A percentile compares a stretch with the other conserved stretches of the same genome.
Evolutionary conservation across 2,888 invertebrate genomes (phyloP).

Genomic region (Diadromus collaris): DNA sequence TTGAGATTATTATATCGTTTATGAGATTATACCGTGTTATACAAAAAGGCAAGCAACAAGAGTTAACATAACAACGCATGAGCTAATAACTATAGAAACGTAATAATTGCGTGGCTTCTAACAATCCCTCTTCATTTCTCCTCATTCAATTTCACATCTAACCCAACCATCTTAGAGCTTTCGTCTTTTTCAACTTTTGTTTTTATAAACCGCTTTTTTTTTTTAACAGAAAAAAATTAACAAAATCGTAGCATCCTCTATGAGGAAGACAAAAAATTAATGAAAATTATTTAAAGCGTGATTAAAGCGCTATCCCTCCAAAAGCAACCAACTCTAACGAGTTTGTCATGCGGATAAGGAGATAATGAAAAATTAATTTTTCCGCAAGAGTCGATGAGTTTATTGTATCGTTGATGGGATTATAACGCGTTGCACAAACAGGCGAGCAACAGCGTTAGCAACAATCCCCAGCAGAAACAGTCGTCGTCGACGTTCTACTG

Average conservation of each 20-base stretch:
- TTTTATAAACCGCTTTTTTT: background rate
- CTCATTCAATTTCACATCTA: background rate
- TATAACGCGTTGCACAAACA: constrained; percentile 50
- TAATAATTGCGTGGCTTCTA: constrained; percentile 41
- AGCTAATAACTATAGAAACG: constrained; percentile 2
- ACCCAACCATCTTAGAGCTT: constrained; percentile 1
- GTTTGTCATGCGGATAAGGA: background rate
- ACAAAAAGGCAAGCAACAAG: no score
- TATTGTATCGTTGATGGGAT: constrained; percentile 28
- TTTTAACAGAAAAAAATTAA: no score
- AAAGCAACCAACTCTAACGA: background rate
- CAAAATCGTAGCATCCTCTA: no score
- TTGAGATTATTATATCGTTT: no score
- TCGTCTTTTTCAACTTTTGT: constrained; percentile 8
- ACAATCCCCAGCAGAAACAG: constrained; percentile 55
- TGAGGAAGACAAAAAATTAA: background rate
- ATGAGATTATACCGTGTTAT: no score
- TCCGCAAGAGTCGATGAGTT: background rate
- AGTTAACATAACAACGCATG: constrained; percentile 14
- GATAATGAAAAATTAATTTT: background rate
- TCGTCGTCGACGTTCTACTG: constrained; percentile 71
- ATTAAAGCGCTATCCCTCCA: background rate
- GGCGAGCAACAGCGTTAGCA: constrained; percentile 51
- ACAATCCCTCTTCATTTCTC: background rate
- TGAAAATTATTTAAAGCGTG: background rate